A percentile compares a stretch with the other conserved stretches of the same genome.
Conservation (phyloP, 2,113 vertebrate species). For the Ptilonorhynchus violaceus region DNA sequence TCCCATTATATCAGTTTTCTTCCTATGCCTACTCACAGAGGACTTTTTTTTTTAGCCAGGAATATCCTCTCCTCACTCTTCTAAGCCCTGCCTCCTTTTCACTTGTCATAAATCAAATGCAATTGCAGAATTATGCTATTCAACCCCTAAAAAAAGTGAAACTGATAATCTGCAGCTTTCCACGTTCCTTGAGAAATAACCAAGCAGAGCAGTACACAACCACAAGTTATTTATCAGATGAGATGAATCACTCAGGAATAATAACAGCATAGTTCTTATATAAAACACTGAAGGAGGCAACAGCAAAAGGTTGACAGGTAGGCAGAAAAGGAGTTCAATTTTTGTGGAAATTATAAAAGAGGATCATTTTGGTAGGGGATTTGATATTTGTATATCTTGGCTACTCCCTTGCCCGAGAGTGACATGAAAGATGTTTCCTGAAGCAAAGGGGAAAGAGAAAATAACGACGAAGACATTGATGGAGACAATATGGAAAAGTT, state of each 20-base stretch:
- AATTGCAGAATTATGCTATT: background rate
- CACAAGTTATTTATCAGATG: background rate
- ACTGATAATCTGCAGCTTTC: background rate
- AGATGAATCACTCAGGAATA: background rate
- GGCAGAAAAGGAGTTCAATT: background rate
- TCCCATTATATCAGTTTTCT: background rate
- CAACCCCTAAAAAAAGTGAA: background rate
- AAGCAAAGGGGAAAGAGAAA: background rate
- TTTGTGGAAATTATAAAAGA: background rate
- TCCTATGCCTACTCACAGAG: background rate
- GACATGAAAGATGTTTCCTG: background rate
- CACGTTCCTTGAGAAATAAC: background rate
- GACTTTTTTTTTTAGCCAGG: background rate
- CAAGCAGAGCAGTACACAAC: background rate
- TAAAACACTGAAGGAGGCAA: background rate
- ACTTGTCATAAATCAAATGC: background rate
- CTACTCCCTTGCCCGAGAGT: background rate
- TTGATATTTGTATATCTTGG: background rate
- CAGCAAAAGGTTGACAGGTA: background rate
- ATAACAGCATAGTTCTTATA: background rate
- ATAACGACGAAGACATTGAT: background rate
- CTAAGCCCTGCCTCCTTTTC: background rate
- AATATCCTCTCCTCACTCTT: background rate
- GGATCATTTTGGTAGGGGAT: background rate
- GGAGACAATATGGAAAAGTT: background rate